Evolutionary conservation across 2,797 vertebrate genomes (phyloP), one percentile per base, ranked within the genome.

Genomic region (Mallotus villosus): DNA sequence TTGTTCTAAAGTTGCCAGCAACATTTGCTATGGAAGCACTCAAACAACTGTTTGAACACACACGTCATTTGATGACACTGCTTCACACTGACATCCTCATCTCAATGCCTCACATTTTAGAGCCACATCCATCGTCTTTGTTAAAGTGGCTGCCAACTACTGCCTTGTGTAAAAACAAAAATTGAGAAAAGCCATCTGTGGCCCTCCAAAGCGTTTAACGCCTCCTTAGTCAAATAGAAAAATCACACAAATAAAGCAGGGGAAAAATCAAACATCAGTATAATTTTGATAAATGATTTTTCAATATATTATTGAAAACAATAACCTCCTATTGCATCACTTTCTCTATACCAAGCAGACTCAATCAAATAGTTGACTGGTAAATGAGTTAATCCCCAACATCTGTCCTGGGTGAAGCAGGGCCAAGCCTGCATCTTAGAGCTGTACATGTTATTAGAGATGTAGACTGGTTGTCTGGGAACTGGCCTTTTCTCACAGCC

Each of bases 11-110:
- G 75, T 69, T 71, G 65, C 7, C n/a, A 62, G 63, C 66, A 74
- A 51, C 63, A 21, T 55, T 53, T 14, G 51, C 69, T 69, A 41
- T 78, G 72, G 65, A 87, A 87, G 76, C 74, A 71, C 71, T 53
- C 19, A 58, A 12, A 59, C 71, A 73, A 81, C 41, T 21, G 73
- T 69, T 55, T 57, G 41, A 49, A 78, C 65, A 1, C 51, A 72
- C 51, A 72, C 69, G 74, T 72, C 74, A 68, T 27, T 68, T 12
- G 5, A 32, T 8, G 12, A 46, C 19, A 22, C 19, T 65, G 34
- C 34, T 41, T n/a, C 34, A n/a, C 34, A 64, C 63, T 41, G 21
- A 12, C 9, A 65, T 46, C 37, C 12, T 65, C 29, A 12, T 21
- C 34, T 65, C 62, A 63, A 80, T 66, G 32, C 2, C 70, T 37